Conservation (phyloP, 2,888 invertebrate genomes). For the Pristionchus arcanus region DNA sequence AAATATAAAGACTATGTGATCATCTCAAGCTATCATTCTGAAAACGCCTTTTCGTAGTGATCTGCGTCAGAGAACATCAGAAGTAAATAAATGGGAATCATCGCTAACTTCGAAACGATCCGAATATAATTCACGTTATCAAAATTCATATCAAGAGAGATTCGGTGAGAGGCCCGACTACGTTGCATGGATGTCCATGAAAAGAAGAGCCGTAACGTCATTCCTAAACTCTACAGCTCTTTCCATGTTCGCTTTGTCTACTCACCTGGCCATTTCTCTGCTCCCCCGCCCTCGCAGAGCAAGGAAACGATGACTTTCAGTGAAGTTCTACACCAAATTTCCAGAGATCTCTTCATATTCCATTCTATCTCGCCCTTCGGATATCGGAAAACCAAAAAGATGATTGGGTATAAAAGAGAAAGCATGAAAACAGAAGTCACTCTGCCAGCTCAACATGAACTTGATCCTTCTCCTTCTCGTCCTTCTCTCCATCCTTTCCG, state of each 20-base stretch:
- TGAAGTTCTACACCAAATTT: neutral
- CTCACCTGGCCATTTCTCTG: neutral
- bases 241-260: neutral
- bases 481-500: neutral
- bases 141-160: too few relatives aligned
- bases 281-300: neutral
- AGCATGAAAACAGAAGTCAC: neutral
- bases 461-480: neutral
- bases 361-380: neutral
- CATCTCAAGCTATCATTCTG: too few relatives aligned
- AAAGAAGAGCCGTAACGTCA: too few relatives aligned
- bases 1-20: too few relatives aligned
- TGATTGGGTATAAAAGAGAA: neutral
- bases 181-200: too few relatives aligned
- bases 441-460: neutral
- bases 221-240: neutral
- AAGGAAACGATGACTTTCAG: neutral
- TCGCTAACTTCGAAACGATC: too few relatives aligned
- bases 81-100: too few relatives aligned
- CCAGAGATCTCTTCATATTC: neutral
- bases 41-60: too few relatives aligned
- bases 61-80: too few relatives aligned
- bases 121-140: too few relatives aligned
- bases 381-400: neutral
- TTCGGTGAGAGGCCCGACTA: too few relatives aligned